Conservation (phyloP, 2,797 vertebrate genomes). For the Acipenser transmontanus region DNA sequence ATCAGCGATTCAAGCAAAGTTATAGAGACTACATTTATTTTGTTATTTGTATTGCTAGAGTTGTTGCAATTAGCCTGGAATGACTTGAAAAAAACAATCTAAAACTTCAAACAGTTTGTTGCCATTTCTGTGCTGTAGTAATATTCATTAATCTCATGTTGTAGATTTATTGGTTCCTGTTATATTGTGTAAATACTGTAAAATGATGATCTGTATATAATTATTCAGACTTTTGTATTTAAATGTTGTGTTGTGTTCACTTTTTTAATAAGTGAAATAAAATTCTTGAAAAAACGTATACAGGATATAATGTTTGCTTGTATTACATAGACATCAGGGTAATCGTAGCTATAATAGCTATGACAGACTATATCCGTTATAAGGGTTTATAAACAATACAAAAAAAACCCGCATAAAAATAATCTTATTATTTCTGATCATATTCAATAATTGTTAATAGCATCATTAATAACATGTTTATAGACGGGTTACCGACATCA, state of each 20-base stretch:
- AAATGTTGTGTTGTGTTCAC: constrained; percentile 26
- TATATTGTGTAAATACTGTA: constrained; percentile 20
- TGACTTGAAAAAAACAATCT: constrained; percentile 57
- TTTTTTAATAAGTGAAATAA: constrained; percentile 26
- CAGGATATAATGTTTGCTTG: not conserved
- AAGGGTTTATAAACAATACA: too few relatives aligned
- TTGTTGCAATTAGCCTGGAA: constrained; percentile 59
- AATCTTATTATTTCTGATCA: not conserved
- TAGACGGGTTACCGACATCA: too few relatives aligned
- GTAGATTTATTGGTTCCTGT: not conserved
- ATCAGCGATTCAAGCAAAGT: too few relatives aligned
- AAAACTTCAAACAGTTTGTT: constrained; percentile 1
- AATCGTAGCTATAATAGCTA: too few relatives aligned
- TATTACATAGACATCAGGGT: not conserved
- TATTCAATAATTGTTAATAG: too few relatives aligned
- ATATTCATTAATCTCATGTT: constrained; percentile 1
- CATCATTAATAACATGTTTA: too few relatives aligned
- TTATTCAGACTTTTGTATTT: constrained; percentile 24
- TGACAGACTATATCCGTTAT: too few relatives aligned
- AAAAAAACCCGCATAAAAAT: not conserved
- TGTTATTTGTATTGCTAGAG: too few relatives aligned
- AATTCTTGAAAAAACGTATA: constrained; percentile 20
- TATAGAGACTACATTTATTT: too few relatives aligned
- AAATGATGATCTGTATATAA: constrained; percentile 37
- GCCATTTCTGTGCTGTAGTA: constrained; percentile 31